Evolutionary conservation across 2,113 vertebrate species (phyloP).

Genomic region (Brachyhypopomus occidentalis): DNA sequence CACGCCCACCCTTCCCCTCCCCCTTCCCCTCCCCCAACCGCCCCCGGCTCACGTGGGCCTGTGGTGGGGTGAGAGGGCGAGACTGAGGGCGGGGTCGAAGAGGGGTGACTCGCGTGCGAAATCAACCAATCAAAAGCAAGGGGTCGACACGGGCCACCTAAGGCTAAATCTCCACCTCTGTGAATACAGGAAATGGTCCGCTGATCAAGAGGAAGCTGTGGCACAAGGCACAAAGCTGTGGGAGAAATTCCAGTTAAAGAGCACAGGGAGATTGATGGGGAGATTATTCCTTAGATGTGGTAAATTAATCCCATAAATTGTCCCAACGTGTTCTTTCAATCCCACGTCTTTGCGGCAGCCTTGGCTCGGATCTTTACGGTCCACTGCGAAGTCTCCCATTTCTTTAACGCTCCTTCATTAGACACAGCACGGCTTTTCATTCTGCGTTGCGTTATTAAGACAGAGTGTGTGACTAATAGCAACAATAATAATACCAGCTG

Average conservation of each 20-base stretch:
- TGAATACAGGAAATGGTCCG: too few species aligned
- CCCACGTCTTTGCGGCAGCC: background rate
- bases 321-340: background rate
- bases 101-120: too few species aligned
- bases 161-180: too few species aligned
- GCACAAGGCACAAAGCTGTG: too few species aligned
- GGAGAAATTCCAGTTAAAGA: too few species aligned
- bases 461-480: constrained; percentile 20
- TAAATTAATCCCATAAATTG: constrained; percentile 1
- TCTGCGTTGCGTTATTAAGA: constrained; percentile 28
- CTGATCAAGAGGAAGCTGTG: too few species aligned
- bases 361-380: background rate
- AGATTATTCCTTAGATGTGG: background rate
- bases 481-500: constrained; percentile 34
- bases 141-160: too few species aligned
- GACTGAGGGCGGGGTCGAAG: too few species aligned
- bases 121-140: too few species aligned
- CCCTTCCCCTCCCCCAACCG: too few species aligned
- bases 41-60: background rate
- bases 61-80: too few species aligned
- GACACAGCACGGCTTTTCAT: constrained; percentile 15
- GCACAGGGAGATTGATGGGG: background rate
- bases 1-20: constrained; percentile 14
- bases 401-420: constrained; percentile 32
- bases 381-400: background rate